A percentile compares a stretch with the other conserved stretches of the same genome.
phyloP scores from a whole-genome alignment of 2,888 invertebrate species.

The Onchidella celtica region DNA sequence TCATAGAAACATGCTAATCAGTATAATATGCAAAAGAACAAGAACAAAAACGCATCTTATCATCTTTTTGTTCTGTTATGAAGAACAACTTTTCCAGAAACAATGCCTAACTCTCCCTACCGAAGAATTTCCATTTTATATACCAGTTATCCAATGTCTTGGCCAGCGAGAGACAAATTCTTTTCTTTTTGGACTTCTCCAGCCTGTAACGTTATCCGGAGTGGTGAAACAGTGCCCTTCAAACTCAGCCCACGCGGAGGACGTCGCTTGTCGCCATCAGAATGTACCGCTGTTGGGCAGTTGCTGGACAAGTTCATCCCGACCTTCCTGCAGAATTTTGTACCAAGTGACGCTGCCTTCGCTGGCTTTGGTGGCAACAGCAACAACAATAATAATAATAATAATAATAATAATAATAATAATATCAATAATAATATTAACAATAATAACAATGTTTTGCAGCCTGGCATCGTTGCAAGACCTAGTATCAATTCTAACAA shows the following conservation, averaged over 20 bases:
- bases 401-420: not conserved
- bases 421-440: no score
- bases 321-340: constrained; percentile 44
- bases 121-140: no score
- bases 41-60: no score
- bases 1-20: no score
- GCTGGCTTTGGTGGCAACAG: constrained; percentile 31
- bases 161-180: not conserved
- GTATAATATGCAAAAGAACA: no score
- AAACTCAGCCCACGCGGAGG: constrained; percentile 18
- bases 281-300: constrained; percentile 44
- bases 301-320: constrained; percentile 44
- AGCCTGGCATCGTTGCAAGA: not conserved
- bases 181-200: no score
- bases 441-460: no score
- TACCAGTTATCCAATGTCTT: no score
- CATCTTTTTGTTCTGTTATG: no score
- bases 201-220: constrained; percentile 43
- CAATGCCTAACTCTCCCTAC: no score
- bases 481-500: not conserved
- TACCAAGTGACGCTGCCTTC: constrained; percentile 32
- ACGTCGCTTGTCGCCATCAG: constrained; percentile 7
- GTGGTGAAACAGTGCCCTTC: constrained; percentile 43
- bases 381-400: not conserved
- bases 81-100: no score